Conservation (phyloP, 35 echinoderm and acorn worm species). For the Apostichopus californicus region DNA sequence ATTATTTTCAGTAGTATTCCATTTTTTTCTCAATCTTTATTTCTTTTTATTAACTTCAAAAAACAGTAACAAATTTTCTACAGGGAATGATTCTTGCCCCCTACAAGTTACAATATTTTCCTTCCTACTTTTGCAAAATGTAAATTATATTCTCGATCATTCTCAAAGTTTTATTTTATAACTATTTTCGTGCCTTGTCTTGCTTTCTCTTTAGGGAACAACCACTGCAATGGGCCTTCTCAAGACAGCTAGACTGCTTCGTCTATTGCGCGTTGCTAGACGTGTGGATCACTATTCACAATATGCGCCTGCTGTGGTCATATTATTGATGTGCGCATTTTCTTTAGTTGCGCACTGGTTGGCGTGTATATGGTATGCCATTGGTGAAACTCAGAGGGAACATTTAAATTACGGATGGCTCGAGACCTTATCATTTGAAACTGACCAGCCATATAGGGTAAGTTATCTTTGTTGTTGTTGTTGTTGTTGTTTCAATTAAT, state of each 20-base stretch:
- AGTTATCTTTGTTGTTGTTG: conserved; percentile 27
- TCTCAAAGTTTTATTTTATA: too few relatives aligned
- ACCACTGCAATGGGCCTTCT: conserved; percentile 90
- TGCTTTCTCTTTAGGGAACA: conserved; percentile 68
- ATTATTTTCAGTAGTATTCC: too few relatives aligned
- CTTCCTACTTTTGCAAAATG: too few relatives aligned
- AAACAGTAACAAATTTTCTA: too few relatives aligned
- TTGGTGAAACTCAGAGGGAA: conserved; percentile 72
- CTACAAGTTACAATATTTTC: too few relatives aligned
- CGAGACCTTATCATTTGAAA: conserved; percentile 58
- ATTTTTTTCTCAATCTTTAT: too few relatives aligned
- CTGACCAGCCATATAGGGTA: conserved; percentile 83
- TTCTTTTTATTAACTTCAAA: too few relatives aligned
- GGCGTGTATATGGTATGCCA: conserved; percentile 96
- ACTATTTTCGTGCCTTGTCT: too few relatives aligned
- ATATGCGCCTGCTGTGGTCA: conserved; percentile 90
- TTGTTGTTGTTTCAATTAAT: neutral
- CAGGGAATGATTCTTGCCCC: too few relatives aligned
- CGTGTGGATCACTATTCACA: conserved; percentile 94
- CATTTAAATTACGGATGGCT: conserved; percentile 72
- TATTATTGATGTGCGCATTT: conserved; percentile 88
- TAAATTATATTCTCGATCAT: too few relatives aligned
- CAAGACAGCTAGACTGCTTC: conserved; percentile 86
- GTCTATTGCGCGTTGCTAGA: conserved; percentile 82
- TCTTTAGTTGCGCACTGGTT: conserved; percentile 93